Base-by-base conservation (phyloP, 2,113 vertebrate genomes). In the Brienomyrus brachyistius region DNA sequence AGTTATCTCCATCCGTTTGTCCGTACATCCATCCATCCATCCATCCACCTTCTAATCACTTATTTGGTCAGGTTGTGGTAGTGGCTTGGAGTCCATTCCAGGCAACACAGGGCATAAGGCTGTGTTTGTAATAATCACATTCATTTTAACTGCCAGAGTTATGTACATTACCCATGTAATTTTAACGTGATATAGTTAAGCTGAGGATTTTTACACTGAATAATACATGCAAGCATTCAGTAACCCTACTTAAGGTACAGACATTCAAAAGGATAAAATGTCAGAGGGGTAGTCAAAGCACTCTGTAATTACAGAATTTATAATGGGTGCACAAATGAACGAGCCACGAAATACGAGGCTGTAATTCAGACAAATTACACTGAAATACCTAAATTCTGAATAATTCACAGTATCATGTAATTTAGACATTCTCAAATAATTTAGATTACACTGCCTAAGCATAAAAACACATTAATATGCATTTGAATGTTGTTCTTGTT, bases 181-280 rank as follows among this genome's bases (percentile, higher is more conserved):
- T 66, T 66, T 66, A 66, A 66, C 23, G 7, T 27, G 11, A 27
- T 56, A 5, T 66, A 66, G 59, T 27, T 66, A 66, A 66, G 23
- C 62, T 70, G 35, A 88, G 90, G 89, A 90, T 90, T 90, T 89
- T 90, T 89, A 82, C 84, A 86, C 54, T 88, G 89, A 90, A 92
- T 91, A 86, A 92, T 66, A 89, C 50, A 51, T 48, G 59, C 77
- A 77, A 88, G 77, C 56, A 35, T 91, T 87, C 87, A 66, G 86
- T 85, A n/a, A 86, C 50, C 23, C 87, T 90, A 87, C 83, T 88
- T 77, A 88, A 52, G 66, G 85, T 56, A 50, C 35, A 45, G 35
- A 43, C 77, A 40, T 82, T 82, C 15, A 43, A 13, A 82, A 19
- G 5, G 40, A 82, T 82, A 23, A 82, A 45, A 23, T 17, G n/a